Conservation (phyloP, 2,797 vertebrate species). For the Fringilla coelebs region DNA sequence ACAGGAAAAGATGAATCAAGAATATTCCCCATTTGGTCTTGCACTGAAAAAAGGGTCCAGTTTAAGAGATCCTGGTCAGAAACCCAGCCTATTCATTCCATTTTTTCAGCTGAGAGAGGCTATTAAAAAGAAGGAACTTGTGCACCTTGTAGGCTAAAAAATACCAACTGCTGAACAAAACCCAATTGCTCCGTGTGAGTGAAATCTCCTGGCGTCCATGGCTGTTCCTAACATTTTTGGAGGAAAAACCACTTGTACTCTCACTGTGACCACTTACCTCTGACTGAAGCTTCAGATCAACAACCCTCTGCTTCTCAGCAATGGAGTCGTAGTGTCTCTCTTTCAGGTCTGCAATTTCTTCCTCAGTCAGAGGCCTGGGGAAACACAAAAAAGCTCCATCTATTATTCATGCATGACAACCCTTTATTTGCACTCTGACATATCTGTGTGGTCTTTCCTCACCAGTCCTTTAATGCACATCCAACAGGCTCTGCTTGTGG, state of each 20-base stretch:
- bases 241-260: not conserved
- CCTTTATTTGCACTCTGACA: not conserved
- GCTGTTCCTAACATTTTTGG: not conserved
- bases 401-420: not conserved
- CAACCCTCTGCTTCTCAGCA: constrained; percentile 83
- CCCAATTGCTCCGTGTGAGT: accelerated
- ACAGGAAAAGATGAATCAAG: not conserved
- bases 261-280: constrained; percentile 76
- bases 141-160: not conserved
- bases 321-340: constrained; percentile 88
- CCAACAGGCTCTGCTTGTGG: not conserved
- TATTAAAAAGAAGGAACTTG: not conserved
- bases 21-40: not conserved
- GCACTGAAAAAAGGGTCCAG: not conserved
- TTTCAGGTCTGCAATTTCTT: constrained; percentile 88
- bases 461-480: not conserved
- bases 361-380: constrained; percentile 89
- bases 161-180: not conserved
- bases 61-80: not conserved
- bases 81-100: not conserved
- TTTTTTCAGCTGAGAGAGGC: not conserved
- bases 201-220: not conserved
- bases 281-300: constrained; percentile 85
- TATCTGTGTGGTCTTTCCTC: not conserved
- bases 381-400: not conserved